phyloP scores from a whole-genome alignment of 2,888 invertebrate genomes.

The Pyrrhia umbra region DNA sequence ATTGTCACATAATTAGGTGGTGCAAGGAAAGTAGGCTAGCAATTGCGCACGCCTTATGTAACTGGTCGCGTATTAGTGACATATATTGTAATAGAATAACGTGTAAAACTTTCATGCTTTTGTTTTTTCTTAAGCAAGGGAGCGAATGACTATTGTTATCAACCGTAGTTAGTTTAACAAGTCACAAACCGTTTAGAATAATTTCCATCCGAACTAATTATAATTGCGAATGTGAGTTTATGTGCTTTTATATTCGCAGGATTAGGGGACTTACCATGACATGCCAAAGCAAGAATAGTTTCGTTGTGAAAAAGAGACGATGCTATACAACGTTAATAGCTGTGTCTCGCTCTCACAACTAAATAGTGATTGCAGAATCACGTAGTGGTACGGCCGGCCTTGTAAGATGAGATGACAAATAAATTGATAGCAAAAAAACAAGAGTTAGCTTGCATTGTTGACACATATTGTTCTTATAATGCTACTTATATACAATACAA shows the following conservation, averaged over 20 bases:
- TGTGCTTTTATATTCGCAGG: too few species aligned
- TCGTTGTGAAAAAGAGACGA: too few species aligned
- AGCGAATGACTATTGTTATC: slow-evolving; percentile 34
- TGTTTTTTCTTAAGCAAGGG: slow-evolving; percentile 49
- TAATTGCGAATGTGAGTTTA: too few species aligned
- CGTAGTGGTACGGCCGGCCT: too few species aligned
- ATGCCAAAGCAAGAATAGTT: too few species aligned
- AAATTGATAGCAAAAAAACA: background rate
- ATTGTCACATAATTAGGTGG: slow-evolving; percentile 75
- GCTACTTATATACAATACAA: slow-evolving; percentile 16
- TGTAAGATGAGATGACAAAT: background rate
- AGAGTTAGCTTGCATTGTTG: background rate
- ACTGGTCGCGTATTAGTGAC: slow-evolving; percentile 71
- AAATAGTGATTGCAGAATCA: too few species aligned
- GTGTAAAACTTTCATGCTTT: slow-evolving; percentile 44
- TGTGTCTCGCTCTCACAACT: too few species aligned
- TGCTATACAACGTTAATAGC: too few species aligned
- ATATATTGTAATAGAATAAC: slow-evolving; percentile 72
- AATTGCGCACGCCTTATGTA: slow-evolving; percentile 64
- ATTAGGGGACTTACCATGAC: too few species aligned
- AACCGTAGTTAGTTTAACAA: background rate
- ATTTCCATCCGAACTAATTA: too few species aligned
- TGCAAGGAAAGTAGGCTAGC: slow-evolving; percentile 73
- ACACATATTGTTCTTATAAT: slow-evolving; percentile 10
- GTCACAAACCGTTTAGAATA: background rate